A percentile compares a stretch with the other conserved stretches of the same genome.
Conservation (phyloP, 2,888 invertebrate genomes). For the Trachelus iudaicus region DNA sequence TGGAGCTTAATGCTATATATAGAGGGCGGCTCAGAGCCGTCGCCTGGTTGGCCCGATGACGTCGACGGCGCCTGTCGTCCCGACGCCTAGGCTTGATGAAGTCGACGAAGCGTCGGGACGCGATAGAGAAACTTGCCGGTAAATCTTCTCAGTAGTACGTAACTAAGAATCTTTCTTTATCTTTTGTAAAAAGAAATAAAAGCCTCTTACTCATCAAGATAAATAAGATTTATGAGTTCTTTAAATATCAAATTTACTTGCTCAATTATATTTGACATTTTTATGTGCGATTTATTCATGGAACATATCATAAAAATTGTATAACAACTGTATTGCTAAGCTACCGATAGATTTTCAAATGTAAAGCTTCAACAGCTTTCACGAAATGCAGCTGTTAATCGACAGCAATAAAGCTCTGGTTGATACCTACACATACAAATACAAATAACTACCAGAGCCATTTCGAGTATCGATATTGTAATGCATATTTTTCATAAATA, state of each 20-base stretch:
- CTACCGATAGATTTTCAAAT: background rate
- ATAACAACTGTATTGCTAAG: background rate
- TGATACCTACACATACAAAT: background rate
- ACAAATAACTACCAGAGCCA: background rate
- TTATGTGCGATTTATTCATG: background rate
- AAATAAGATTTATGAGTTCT: background rate
- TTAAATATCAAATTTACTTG: background rate
- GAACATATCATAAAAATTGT: no score
- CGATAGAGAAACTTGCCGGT: background rate
- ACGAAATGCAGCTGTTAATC: background rate
- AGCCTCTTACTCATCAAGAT: background rate
- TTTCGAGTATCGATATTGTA: background rate
- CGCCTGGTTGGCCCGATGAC: background rate
- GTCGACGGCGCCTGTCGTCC: constrained; percentile 2
- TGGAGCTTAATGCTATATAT: background rate
- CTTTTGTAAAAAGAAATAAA: background rate
- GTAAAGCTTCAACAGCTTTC: background rate
- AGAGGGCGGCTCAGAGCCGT: background rate
- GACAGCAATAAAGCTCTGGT: background rate
- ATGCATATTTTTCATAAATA: background rate
- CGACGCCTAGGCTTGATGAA: background rate
- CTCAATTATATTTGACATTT: background rate
- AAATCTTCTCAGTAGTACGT: background rate
- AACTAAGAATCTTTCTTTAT: background rate
- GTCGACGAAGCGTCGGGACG: background rate